Base-by-base conservation (phyloP, 2,888 invertebrate species). In the Cheiracanthium punctorium region DNA sequence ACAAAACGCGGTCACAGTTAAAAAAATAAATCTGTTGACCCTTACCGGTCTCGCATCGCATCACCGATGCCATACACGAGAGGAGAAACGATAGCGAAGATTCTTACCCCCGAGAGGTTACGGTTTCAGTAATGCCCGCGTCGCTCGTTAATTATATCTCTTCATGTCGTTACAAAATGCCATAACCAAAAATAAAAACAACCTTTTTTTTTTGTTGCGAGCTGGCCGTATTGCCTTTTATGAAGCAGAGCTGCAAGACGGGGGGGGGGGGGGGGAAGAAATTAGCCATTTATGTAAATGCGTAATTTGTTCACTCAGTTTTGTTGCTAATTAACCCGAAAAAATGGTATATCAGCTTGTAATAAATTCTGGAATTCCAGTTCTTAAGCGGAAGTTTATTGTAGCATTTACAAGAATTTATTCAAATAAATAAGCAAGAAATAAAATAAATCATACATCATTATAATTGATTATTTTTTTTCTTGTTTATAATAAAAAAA, bases 1-100 rank as follows among this genome's bases (percentile, higher is more conserved):
- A 58, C 43, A 58, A 58, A 58, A 58, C 58, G 58, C 58, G 58
- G 58, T 24, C 58, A 58, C 58, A 58, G 58, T 58, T 58, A 58
- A 58, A n/a, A 48, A 58, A 58, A 58, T 58, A 58, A 58, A 58
- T 58, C 58, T 24, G 20, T 58, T 58, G 58, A 58, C 58, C 58
- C 24, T 58, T 24, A 24, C 20, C 58, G 58, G 58, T 58, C 58
- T 58, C 58, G 24, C 58, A 58, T 58, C 58, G 24, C 58, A 58
- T 58, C 58, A 58, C 58, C 24, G 58, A 58, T 58, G 58, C 58
- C 24, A 58, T 24, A 24, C 58, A 24, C 5, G 24, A 2, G 17
- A 24, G 24, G 12, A 7, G 58, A 58, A 58, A 58, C 24, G 24
- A 58, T 58, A 20, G 58, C 58, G 1, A 7, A 5, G 58, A 58